Evolutionary conservation across 2,797 vertebrate genomes (phyloP).

Genomic region (Threskiornis aethiopicus): DNA sequence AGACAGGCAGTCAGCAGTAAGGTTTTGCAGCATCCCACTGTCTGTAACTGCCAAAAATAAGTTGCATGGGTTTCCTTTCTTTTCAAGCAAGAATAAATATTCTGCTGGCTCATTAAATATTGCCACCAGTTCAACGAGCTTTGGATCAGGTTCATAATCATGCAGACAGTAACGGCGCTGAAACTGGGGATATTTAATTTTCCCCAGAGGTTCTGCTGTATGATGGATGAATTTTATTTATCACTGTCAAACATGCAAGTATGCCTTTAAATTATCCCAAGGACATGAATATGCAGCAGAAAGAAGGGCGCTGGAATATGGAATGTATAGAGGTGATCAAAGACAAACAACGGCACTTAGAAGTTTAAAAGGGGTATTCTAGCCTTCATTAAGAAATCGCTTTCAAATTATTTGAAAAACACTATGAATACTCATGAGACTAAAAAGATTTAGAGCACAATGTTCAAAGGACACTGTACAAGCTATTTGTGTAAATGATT

Average conservation of each 20-base stretch:
- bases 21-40: neutral
- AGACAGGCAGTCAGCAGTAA: neutral
- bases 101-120: neutral
- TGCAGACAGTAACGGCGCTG: neutral
- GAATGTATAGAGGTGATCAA: slow-evolving; percentile 44
- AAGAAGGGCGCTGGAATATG: neutral
- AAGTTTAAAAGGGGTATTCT: slow-evolving; percentile 55
- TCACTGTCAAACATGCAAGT: slow-evolving; percentile 38
- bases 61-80: neutral
- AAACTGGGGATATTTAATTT: neutral
- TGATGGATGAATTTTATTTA: slow-evolving; percentile 62
- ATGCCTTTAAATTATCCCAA: slow-evolving; percentile 35
- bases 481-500: slow-evolving; percentile 25
- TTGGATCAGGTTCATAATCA: neutral
- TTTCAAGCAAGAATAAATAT: neutral
- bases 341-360: slow-evolving; percentile 38
- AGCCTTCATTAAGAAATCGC: slow-evolving; percentile 35
- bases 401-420: slow-evolving; percentile 46
- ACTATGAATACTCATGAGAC: slow-evolving; percentile 53
- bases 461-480: slow-evolving; percentile 11
- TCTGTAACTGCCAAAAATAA: neutral
- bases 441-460: slow-evolving; percentile 16
- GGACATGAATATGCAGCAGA: slow-evolving; percentile 60
- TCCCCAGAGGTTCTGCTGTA: slow-evolving; percentile 28
- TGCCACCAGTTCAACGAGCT: neutral